Percentiles rank a stretch among this genome's conserved stretches.
These are phyloP conservation scores for Sphinx pinastri DNA, from an alignment of 2,888 invertebrate genomes.

Conservation along the genomic window DNA sequence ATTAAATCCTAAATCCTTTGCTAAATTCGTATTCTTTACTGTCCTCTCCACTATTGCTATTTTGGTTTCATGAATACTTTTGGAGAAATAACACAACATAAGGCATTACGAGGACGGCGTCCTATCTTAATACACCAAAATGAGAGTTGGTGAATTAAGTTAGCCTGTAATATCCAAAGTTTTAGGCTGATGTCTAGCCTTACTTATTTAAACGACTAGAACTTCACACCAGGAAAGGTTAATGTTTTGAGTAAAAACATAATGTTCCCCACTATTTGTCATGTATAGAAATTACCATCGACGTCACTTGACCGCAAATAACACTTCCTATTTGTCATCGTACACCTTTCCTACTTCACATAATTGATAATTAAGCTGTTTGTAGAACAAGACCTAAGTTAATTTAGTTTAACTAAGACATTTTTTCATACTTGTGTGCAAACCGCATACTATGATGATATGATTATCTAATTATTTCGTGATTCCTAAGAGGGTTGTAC, in stretches of 20 bases:
- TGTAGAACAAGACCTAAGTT: too few species aligned
- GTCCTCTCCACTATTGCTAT: neutral
- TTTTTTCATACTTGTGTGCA: too few species aligned
- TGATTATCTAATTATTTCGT: too few species aligned
- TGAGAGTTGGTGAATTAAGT: conserved; percentile 1
- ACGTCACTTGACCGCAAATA: neutral
- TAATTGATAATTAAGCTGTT: too few species aligned
- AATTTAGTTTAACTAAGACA: too few species aligned
- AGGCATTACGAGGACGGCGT: neutral
- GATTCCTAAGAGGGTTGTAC: too few species aligned
- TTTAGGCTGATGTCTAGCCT: conserved; percentile 2
- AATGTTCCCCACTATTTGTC: neutral
- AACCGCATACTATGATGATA: too few species aligned
- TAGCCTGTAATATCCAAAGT: conserved; percentile 5
- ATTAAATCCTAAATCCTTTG: too few species aligned
- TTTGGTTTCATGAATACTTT: neutral
- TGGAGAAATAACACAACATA: neutral
- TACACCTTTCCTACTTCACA: neutral
- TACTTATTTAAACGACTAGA: conserved; percentile 10
- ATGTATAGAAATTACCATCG: neutral
- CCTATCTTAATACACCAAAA: conserved; percentile 6
- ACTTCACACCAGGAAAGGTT: neutral
- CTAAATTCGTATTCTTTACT: too few species aligned
- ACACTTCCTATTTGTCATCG: neutral
- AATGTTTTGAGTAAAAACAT: neutral